Evolutionary conservation across 2,888 invertebrate species (phyloP).

Genomic region (Onthophagus sagittarius): DNA sequence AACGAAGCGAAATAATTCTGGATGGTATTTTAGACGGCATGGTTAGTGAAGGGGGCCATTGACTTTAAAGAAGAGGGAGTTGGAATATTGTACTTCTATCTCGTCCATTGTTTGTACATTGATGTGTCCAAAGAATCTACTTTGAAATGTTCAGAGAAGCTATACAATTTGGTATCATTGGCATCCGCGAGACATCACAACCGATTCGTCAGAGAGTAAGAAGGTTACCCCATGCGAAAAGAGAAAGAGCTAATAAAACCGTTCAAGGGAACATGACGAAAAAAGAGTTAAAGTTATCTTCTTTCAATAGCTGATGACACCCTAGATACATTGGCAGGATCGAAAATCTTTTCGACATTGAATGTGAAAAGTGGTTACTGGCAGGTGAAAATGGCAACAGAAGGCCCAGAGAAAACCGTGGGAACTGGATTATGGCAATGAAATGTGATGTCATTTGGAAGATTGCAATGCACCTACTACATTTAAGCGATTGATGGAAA

Average conservation of each 20-base stretch:
- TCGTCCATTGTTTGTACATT: not conserved
- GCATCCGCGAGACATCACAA: not conserved
- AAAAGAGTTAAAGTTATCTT: conserved; percentile 12
- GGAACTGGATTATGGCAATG: too few relatives aligned
- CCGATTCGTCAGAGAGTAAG: conserved; percentile 2
- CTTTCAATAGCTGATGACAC: conserved; percentile 12
- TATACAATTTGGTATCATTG: not conserved
- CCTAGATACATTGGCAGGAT: conserved; percentile 6
- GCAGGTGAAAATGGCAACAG: too few relatives aligned
- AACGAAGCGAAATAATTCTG: not conserved
- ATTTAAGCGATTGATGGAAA: too few relatives aligned
- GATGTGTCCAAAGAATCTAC: not conserved
- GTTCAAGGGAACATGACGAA: not conserved
- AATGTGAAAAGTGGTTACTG: not conserved
- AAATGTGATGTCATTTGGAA: too few relatives aligned
- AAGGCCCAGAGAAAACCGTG: too few relatives aligned
- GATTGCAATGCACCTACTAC: too few relatives aligned
- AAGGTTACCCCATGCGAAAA: not conserved
- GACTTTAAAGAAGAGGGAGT: not conserved
- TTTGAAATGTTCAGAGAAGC: not conserved
- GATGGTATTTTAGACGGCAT: not conserved
- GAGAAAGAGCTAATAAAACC: not conserved
- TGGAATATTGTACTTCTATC: too few relatives aligned
- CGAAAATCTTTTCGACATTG: not conserved
- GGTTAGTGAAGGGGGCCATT: not conserved